phyloP scores from a whole-genome alignment of 2,888 invertebrate species.

The Xestia ashworthii region DNA sequence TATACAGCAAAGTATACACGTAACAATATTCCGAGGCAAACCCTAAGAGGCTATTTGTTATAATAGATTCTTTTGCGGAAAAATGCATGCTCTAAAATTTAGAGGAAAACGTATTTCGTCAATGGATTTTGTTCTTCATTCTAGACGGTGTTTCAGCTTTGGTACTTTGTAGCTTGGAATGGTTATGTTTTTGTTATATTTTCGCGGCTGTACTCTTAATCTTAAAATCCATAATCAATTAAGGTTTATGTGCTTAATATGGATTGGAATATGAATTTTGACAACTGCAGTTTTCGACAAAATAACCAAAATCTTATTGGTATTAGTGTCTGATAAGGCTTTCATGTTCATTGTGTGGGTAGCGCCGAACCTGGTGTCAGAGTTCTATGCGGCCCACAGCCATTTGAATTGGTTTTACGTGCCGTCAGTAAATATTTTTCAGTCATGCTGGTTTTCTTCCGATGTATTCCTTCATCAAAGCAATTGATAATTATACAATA shows the following conservation, averaged over 20 bases:
- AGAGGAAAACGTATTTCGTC: conserved; percentile 48
- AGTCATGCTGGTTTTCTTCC: too few species aligned
- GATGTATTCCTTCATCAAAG: too few species aligned
- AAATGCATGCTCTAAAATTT: conserved; percentile 66
- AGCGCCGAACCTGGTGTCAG: too few species aligned
- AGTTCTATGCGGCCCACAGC: too few species aligned
- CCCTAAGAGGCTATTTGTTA: conserved; percentile 67
- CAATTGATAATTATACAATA: too few species aligned
- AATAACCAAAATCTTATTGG: not conserved
- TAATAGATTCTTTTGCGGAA: conserved; percentile 67
- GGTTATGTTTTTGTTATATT: not conserved
- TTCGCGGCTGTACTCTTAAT: not conserved
- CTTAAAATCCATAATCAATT: not conserved
- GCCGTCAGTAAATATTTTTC: too few species aligned
- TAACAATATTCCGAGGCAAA: conserved; percentile 60
- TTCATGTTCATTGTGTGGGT: too few species aligned
- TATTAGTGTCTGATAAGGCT: not conserved
- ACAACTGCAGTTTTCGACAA: not conserved
- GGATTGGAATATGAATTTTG: too few species aligned
- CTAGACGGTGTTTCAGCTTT: conserved; percentile 15
- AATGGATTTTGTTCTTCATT: conserved; percentile 51
- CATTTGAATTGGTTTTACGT: too few species aligned
- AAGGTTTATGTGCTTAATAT: too few species aligned
- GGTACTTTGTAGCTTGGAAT: not conserved
- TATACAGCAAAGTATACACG: conserved; percentile 51